phyloP scores from a whole-genome alignment of 2,888 invertebrate species.

The Crematogaster levior region DNA sequence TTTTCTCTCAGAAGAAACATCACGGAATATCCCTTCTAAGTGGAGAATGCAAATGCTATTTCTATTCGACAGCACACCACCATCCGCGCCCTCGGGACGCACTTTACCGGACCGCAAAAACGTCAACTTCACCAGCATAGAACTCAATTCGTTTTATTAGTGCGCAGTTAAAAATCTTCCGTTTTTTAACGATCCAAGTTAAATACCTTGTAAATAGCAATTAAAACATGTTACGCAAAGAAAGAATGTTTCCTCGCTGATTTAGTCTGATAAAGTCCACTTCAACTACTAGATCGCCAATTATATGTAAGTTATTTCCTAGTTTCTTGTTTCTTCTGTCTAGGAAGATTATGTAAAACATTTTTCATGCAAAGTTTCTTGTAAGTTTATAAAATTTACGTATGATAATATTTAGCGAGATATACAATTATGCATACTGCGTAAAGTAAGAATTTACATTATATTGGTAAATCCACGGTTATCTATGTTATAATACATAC shows the following conservation, averaged over 20 bases:
- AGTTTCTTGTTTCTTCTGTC: background rate
- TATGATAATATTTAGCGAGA: background rate
- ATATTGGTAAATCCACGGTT: background rate
- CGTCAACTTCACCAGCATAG: background rate
- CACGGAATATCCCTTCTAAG: constrained; percentile 35
- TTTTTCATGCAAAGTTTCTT: too few relatives aligned
- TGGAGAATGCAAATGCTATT: constrained; percentile 22
- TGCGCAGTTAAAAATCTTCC: background rate
- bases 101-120: constrained; percentile 38
- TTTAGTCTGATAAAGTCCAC: background rate
- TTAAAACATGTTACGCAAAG: background rate
- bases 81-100: constrained; percentile 7
- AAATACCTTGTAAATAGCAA: background rate
- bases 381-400: too few relatives aligned
- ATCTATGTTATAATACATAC: background rate
- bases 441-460: background rate
- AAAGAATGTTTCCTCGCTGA: background rate
- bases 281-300: background rate
- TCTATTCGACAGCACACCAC: constrained; percentile 13
- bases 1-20: constrained; percentile 38
- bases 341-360: too few relatives aligned
- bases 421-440: background rate
- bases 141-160: constrained; percentile 18
- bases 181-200: background rate
- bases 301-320: background rate